Percentiles rank a stretch among this genome's conserved stretches.
Conservation (phyloP, 1,140 invertebrate species). For the Papilio glaucus region DNA sequence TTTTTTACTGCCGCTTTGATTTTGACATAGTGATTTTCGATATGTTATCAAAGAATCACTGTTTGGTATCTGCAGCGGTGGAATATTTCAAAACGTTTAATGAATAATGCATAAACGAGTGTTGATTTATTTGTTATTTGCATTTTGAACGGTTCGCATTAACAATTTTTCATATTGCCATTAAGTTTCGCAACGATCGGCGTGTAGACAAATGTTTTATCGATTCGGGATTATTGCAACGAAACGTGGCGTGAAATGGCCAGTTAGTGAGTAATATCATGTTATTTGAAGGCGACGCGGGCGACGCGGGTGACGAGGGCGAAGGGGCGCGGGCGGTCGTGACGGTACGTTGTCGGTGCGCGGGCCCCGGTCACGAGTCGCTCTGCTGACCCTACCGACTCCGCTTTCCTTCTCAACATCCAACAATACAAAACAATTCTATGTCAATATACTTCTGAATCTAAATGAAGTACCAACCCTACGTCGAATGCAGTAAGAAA, state of each 20-base stretch:
- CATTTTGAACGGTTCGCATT: conserved; percentile 22
- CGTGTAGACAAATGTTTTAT: conserved; percentile 45
- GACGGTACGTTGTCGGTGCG: conserved; percentile 55
- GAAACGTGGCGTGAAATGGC: conserved; percentile 78
- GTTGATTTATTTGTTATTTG: conserved; percentile 30
- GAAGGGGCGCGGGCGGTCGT: conserved; percentile 60
- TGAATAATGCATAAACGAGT: conserved; percentile 14
- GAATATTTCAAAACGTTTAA: conserved; percentile 8
- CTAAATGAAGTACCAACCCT: conserved; percentile 8
- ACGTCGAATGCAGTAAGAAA: background rate
- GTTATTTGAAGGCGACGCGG: conserved; percentile 79
- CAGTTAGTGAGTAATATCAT: conserved; percentile 81
- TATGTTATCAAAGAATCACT: conserved; percentile 4
- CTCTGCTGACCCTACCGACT: conserved; percentile 73
- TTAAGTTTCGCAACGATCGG: conserved; percentile 16
- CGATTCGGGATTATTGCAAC: conserved; percentile 56
- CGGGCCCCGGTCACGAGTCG: conserved; percentile 73
- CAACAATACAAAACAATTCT: conserved; percentile 45
- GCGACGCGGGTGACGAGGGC: conserved; percentile 39
- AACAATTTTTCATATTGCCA: conserved; percentile 13
- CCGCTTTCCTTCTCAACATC: conserved; percentile 58
- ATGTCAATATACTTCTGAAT: conserved; percentile 31
- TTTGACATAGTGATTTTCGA: conserved; percentile 8
- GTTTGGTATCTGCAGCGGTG: conserved; percentile 2
- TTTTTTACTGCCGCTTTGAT: background rate